Base-by-base conservation (phyloP, 37 sponge, comb jelly and placozoan genomes). In the Chondrilla cf. caribensis region DNA sequence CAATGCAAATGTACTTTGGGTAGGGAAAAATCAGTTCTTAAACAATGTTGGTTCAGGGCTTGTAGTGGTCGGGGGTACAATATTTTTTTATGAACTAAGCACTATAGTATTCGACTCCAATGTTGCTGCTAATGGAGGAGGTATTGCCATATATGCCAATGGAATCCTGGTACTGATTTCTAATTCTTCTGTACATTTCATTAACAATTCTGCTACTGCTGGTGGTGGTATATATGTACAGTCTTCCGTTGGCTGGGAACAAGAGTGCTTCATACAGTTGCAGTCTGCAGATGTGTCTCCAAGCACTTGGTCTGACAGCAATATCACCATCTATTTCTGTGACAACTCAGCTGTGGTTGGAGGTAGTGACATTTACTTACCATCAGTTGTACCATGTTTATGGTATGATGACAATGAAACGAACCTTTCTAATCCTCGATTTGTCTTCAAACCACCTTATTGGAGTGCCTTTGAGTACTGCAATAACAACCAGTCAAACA, bases 51-150 rank as follows among this genome's bases (percentile, higher is more conserved):
- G 68, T 4, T 67, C 68, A 17, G 68, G 68, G 1, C 11, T 67
- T 33, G 68, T 29, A 33, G 68, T 67, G 68, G 68, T 67, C 15
- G 68, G 68, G 35, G 17, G 33, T 8, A 18, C 35, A 31, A 32
- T 67, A 18, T 33, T 31, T 4, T 7, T 67, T 33, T 33, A 18
- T 26, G 22, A n/a, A 67, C 32, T 28, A 17, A 4, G 33, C 15
- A 26, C 68, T 31, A 29, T 29, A 2, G 4, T 7, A 2, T 67
- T 67, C 33, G 31, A 33, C 17, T 8, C 11, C 68, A 67, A 67
- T 29, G 4, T 29, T 31, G 68, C 68, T 32, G 29, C 68, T 29
- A 67, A 67, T 67, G 68, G 68, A 33, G 68, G 68, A 33, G 68
- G 33, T 1, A 67, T 67, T 33, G 68, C 68, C 29, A 17, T 33